Conservation (phyloP, 2,888 invertebrate species). For the Ormyrus nitidulus region DNA sequence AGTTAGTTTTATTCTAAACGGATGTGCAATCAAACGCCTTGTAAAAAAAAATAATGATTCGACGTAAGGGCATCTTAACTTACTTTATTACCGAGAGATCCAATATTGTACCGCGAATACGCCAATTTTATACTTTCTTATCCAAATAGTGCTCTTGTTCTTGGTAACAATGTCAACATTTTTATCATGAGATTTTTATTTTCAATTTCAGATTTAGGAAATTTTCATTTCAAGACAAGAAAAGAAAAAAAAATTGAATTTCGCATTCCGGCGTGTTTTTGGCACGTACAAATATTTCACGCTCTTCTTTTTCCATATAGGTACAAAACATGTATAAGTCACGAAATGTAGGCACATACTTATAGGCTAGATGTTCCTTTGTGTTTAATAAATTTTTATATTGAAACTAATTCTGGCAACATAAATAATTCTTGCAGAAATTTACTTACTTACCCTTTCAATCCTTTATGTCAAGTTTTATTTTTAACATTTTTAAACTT, state of each 20-base stretch:
- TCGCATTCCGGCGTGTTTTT: slow-evolving; percentile 31
- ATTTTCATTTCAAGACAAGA: slow-evolving; percentile 4
- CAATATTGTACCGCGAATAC: neutral
- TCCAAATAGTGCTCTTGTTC: slow-evolving; percentile 5
- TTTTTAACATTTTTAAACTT: no score
- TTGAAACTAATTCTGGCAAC: slow-evolving; percentile 45
- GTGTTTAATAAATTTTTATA: slow-evolving; percentile 60
- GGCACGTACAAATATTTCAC: slow-evolving; percentile 39
- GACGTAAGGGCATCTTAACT: slow-evolving; percentile 29
- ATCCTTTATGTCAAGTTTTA: slow-evolving; percentile 3
- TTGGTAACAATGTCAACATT: neutral
- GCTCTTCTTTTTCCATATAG: slow-evolving; percentile 50
- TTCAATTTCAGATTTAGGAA: neutral
- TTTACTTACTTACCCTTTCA: neutral
- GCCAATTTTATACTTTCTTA: slow-evolving; percentile 22
- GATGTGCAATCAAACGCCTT: slow-evolving; percentile 53
- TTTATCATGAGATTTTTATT: slow-evolving; percentile 9
- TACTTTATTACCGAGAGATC: slow-evolving; percentile 1
- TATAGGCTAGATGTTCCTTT: slow-evolving; percentile 58
- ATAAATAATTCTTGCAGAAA: neutral
- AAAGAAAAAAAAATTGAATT: slow-evolving; percentile 9
- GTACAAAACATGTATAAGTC: slow-evolving; percentile 55
- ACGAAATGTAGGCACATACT: slow-evolving; percentile 56
- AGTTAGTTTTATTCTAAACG: slow-evolving; percentile 28
- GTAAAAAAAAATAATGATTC: slow-evolving; percentile 21